Evolutionary conservation across 1,140 invertebrate genomes (phyloP), one percentile per base, ranked within the genome.

Genomic region (Drosophila chauvacae): DNA sequence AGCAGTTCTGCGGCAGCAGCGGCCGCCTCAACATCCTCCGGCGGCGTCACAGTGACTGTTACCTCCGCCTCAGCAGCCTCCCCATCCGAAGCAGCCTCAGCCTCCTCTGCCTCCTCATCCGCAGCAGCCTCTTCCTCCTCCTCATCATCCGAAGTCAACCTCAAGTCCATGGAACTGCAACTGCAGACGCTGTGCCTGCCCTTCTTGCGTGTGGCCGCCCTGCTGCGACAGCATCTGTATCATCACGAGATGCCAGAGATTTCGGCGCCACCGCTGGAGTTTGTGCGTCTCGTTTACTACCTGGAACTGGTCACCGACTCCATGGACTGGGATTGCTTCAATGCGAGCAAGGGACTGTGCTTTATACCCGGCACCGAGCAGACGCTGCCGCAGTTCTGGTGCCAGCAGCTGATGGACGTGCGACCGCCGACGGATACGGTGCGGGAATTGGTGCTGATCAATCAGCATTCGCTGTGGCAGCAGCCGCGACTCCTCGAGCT

Each of bases 191-290:
- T 97, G 26, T 96, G 96, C 81, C 91, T 99, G 65, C 97, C 97
- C 7, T 99, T 97, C 92, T 91, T 99, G 53, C 94, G 97, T 28
- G 94, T 98, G 48, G 96, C 97, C 0, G 95, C 97, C 4, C 93
- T 98, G 4, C 93, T 99, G 26, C 95, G 96, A 60, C 96, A 97
- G 93, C 97, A 98, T 93, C 93, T 98, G 44, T 98, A 98, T 93
- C 95, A 96, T 47, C 95, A 96, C 87, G 94, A 95, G n/a, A 93
- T 97, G 81, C 97, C 97, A 0, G 94, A 95, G 47, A 94, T 96
- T 26, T 92, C 93, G 45, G 93, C 93, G 3, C 86, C 95, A 0
- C 93, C 95, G 26, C 93, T 94, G 26, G 97, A 97, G 93, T 97
- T 97, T 93, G 94, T 95, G 9, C 94, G 94, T 51, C 94, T 97